Evolutionary conservation across 2,797 vertebrate species (phyloP).

Genomic region (Esox lucius): DNA sequence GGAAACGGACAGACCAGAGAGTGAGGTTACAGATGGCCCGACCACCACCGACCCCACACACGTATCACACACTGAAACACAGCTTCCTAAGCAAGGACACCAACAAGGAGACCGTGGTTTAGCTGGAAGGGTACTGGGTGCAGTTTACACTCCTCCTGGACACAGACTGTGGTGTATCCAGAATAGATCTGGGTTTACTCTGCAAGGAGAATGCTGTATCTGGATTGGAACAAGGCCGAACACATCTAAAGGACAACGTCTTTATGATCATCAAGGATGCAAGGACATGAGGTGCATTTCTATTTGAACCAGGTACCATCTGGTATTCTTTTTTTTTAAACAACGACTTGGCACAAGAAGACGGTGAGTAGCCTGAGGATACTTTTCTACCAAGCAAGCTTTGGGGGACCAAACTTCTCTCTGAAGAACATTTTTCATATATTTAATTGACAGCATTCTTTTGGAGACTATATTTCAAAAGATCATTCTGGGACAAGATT

Average conservation of each 20-base stretch:
- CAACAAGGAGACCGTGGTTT: slow-evolving; percentile 67
- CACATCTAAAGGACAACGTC: neutral
- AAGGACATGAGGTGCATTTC: neutral
- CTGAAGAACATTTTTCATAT: neutral
- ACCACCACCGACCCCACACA: neutral
- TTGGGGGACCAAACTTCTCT: neutral
- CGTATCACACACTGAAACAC: slow-evolving; percentile 27
- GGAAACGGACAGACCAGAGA: slow-evolving; percentile 63
- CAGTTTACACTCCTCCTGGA: too few species aligned
- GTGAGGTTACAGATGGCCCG: slow-evolving; percentile 60
- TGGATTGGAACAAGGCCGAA: neutral
- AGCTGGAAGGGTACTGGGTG: slow-evolving; percentile 17
- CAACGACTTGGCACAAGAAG: slow-evolving; percentile 1
- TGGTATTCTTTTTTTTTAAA: neutral
- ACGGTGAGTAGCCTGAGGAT: neutral
- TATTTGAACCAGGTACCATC: neutral
- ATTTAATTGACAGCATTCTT: slow-evolving; percentile 8
- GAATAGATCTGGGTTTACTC: neutral
- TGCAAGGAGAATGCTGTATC: neutral
- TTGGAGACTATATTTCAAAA: neutral
- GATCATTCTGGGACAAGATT: slow-evolving; percentile 1
- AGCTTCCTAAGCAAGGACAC: slow-evolving; percentile 43
- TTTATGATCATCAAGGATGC: neutral
- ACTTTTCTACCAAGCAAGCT: neutral
- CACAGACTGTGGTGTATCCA: neutral